A percentile compares a stretch with the other conserved stretches of the same genome.
These are phyloP conservation scores for Lepisosteus osseus DNA, from an alignment of 2,113 vertebrate species.

Conservation along the genomic window DNA sequence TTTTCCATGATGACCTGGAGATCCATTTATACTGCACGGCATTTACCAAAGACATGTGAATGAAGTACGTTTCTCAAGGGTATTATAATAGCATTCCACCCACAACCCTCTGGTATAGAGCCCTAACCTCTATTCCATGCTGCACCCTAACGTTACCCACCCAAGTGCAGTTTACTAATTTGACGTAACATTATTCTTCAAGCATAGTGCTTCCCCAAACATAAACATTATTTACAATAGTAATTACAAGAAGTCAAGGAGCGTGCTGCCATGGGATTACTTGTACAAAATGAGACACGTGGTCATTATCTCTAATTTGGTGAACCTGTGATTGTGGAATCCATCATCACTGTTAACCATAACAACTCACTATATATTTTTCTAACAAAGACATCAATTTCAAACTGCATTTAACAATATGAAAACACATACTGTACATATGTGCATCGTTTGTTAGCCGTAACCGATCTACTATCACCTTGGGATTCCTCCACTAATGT, in stretches of 20 bases:
- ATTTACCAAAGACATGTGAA: no score
- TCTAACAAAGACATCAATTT: background rate
- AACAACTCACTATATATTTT: background rate
- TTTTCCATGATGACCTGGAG: no score
- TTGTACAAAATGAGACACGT: background rate
- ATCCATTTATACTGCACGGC: no score
- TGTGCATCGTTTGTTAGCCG: no score
- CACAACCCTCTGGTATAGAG: no score
- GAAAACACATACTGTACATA: no score
- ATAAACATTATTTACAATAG: background rate
- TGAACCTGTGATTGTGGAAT: background rate
- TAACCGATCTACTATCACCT: no score
- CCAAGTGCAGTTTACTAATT: background rate
- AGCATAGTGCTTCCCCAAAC: background rate
- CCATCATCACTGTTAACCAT: background rate
- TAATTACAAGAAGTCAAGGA: slow-evolving; percentile 1
- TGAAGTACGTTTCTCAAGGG: no score
- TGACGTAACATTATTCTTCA: background rate
- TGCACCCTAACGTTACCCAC: background rate
- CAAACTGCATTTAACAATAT: no score
- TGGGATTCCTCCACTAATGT: no score
- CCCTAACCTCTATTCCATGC: no score
- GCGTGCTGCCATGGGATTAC: background rate
- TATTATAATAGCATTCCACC: no score
- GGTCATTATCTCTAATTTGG: background rate